A percentile compares a stretch with the other conserved stretches of the same genome.
Evolutionary conservation across 1,140 invertebrate genomes (phyloP).

Genomic region (Drosophila chauvacae): DNA sequence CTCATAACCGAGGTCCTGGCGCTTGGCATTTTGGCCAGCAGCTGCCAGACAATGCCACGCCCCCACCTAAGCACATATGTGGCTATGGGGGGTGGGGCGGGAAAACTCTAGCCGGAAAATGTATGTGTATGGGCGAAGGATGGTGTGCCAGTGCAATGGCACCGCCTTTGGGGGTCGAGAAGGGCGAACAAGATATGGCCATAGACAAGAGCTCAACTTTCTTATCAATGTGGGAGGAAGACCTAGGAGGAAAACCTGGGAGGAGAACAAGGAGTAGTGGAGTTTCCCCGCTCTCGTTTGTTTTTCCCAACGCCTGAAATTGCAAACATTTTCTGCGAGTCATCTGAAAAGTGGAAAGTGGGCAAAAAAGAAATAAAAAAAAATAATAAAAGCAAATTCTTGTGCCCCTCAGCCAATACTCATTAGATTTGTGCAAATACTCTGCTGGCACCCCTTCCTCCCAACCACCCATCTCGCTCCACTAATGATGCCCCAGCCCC

Average conservation of each 20-base stretch:
- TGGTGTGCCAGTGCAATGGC: background rate
- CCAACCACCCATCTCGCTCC: background rate
- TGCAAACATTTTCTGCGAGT: slow-evolving; percentile 47
- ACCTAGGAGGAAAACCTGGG: background rate
- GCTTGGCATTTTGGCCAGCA: slow-evolving; percentile 43
- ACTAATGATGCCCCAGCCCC: slow-evolving; percentile 50
- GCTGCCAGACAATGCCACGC: slow-evolving; percentile 58
- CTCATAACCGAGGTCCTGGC: slow-evolving; percentile 67
- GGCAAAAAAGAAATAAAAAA: slow-evolving; percentile 14
- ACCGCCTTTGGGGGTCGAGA: slow-evolving; percentile 8
- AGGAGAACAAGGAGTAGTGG: background rate
- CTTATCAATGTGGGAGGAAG: slow-evolving; percentile 23
- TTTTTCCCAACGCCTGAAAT: slow-evolving; percentile 38
- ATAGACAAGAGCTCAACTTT: slow-evolving; percentile 41
- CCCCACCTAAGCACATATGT: slow-evolving; percentile 35
- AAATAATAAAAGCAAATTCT: slow-evolving; percentile 37
- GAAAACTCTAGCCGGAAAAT: slow-evolving; percentile 13
- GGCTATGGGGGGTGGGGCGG: background rate
- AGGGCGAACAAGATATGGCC: slow-evolving; percentile 35
- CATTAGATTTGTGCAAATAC: slow-evolving; percentile 74
- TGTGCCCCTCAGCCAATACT: slow-evolving; percentile 33
- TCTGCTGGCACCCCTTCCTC: slow-evolving; percentile 22
- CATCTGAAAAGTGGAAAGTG: slow-evolving; percentile 30
- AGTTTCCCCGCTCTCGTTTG: slow-evolving; percentile 19
- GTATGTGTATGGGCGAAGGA: background rate